A percentile compares a stretch with the other conserved stretches of the same genome.
Conservation (phyloP, 2,888 invertebrate species). For the Plebejus melissa region DNA sequence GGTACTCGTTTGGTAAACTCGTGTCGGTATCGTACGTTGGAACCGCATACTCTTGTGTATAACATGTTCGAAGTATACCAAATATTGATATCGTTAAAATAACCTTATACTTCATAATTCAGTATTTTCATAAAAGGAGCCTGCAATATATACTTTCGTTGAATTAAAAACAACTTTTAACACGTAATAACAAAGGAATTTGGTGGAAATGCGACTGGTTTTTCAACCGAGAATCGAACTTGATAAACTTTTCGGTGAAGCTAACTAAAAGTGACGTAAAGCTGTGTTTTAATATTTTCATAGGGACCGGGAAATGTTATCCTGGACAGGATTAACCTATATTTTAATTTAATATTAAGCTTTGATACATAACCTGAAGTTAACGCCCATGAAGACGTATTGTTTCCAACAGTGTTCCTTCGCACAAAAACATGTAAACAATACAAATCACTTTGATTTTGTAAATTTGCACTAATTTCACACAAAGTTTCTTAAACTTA, state of each 20-base stretch:
- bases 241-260: background rate
- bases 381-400: slow-evolving; percentile 71
- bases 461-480: slow-evolving; percentile 31
- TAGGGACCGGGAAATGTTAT: slow-evolving; percentile 33
- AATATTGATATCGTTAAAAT: slow-evolving; percentile 45
- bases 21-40: slow-evolving; percentile 63
- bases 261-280: background rate
- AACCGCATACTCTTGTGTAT: slow-evolving; percentile 58
- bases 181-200: slow-evolving; percentile 6
- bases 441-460: slow-evolving; percentile 33
- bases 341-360: slow-evolving; percentile 70
- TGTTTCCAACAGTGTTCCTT: slow-evolving; percentile 43
- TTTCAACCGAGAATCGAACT: slow-evolving; percentile 3
- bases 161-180: background rate
- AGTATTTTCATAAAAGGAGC: slow-evolving; percentile 51
- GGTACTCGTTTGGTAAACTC: slow-evolving; percentile 63
- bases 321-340: slow-evolving; percentile 49
- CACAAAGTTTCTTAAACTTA: slow-evolving; percentile 28
- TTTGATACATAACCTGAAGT: slow-evolving; percentile 66
- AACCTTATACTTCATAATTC: slow-evolving; percentile 66
- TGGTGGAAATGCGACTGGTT: slow-evolving; percentile 4
- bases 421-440: slow-evolving; percentile 45
- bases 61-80: slow-evolving; percentile 50
- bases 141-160: slow-evolving; percentile 44
- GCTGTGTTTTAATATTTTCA: background rate